phyloP scores from a whole-genome alignment of 2,797 vertebrate species.

The Prionace glauca region DNA sequence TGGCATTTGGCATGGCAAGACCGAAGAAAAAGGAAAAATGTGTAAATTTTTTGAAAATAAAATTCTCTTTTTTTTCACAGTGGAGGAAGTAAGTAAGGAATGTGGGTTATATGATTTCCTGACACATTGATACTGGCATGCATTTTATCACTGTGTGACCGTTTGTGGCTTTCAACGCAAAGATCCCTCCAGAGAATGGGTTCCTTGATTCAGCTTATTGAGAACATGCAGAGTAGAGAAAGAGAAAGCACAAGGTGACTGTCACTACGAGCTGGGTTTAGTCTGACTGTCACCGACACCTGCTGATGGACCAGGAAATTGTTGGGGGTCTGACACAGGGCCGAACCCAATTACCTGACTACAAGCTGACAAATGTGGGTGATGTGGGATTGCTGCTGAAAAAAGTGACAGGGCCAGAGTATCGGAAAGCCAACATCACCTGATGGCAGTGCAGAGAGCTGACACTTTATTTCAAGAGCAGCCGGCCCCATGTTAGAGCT shows the following conservation, averaged over 20 bases:
- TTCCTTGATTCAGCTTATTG: not conserved
- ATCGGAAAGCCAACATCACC: not conserved
- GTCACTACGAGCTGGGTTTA: no score
- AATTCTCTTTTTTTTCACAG: not conserved
- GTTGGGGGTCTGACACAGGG: no score
- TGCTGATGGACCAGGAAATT: no score
- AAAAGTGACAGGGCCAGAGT: no score
- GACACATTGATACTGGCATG: not conserved
- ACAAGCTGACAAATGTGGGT: not conserved
- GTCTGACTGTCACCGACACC: no score
- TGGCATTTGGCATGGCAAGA: not conserved
- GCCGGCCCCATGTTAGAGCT: no score
- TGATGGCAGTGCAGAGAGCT: no score
- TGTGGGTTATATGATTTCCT: not conserved
- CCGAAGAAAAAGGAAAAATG: not conserved
- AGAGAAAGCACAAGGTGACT: not conserved
- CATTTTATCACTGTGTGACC: not conserved
- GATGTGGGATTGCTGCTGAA: not conserved
- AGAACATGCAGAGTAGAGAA: not conserved
- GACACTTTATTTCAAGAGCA: no score
- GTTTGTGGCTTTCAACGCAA: not conserved
- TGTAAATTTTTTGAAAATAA: not conserved
- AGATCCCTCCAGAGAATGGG: not conserved
- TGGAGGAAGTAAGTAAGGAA: not conserved
- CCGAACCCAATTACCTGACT: no score